These are phyloP conservation scores for Porphyrio hochstetteri DNA, from an alignment of 2,113 vertebrate species.

Conservation along the genomic window DNA sequence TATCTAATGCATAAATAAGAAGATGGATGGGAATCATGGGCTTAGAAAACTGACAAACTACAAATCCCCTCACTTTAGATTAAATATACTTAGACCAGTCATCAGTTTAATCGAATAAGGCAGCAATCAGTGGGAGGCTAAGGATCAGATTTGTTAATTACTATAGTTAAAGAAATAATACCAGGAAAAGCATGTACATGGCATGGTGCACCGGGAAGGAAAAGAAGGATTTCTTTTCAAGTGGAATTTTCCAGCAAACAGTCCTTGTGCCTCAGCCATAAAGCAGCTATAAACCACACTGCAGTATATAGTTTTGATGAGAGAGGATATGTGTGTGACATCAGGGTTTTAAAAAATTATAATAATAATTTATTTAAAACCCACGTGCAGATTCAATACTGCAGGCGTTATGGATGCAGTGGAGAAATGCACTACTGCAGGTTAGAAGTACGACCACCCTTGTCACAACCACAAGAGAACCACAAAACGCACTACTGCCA, in stretches of 20 bases:
- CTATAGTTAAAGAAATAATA: not conserved
- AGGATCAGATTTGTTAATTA: not conserved
- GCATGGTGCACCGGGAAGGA: not conserved
- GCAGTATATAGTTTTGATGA: rapidly evolving
- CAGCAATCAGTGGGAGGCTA: not conserved
- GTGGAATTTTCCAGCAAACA: conserved; percentile 6
- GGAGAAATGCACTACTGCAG: no score
- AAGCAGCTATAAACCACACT: not conserved
- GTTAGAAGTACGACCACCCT: no score
- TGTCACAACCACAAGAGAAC: no score
- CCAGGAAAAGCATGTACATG: not conserved
- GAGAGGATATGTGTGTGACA: not conserved
- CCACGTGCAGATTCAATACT: no score
- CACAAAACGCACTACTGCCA: no score
- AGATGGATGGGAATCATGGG: not conserved
- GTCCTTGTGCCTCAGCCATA: not conserved
- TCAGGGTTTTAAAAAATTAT: no score
- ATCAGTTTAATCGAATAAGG: not conserved
- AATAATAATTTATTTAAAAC: no score
- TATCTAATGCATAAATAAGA: not conserved
- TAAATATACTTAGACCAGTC: not conserved
- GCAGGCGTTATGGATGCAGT: no score
- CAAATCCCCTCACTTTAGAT: not conserved
- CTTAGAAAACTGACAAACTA: not conserved
- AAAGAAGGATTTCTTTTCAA: not conserved